A percentile compares a stretch with the other conserved stretches of the same genome.
phyloP scores from a whole-genome alignment of 2,797 vertebrate species.

The Petrocephalus schoutedeni region DNA sequence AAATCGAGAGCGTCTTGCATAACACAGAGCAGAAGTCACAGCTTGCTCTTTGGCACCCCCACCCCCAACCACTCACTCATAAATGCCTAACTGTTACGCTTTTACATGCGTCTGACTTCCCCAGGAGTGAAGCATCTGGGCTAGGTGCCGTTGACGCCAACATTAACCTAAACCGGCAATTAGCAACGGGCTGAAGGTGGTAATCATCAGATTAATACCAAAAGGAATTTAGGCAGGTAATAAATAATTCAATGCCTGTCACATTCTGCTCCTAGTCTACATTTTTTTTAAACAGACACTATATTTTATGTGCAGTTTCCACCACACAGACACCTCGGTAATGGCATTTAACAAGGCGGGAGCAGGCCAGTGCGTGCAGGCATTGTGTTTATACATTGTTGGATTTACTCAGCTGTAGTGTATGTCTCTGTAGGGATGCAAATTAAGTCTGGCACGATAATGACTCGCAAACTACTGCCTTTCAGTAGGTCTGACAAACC shows the following conservation, averaged over 20 bases:
- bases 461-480: conserved; percentile 11
- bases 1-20: conserved; percentile 36
- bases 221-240: conserved; percentile 58
- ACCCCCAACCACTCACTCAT: conserved; percentile 29
- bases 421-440: not conserved
- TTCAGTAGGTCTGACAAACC: not conserved
- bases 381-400: not conserved
- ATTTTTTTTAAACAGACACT: conserved; percentile 38
- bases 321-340: conserved; percentile 42
- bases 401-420: not conserved
- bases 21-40: conserved; percentile 43
- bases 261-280: conserved; percentile 43
- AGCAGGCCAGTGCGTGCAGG: not conserved
- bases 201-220: conserved; percentile 62
- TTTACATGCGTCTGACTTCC: conserved; percentile 47
- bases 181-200: conserved; percentile 53
- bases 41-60: conserved; percentile 50
- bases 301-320: conserved; percentile 47
- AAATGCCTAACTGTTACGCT: conserved; percentile 54
- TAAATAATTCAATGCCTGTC: conserved; percentile 56
- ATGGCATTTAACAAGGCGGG: conserved; percentile 37
- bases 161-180: conserved; percentile 62
- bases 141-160: conserved; percentile 60
- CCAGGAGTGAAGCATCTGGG: conserved; percentile 51
- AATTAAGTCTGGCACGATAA: conserved; percentile 7